A percentile compares a stretch with the other conserved stretches of the same genome.
phyloP scores from a whole-genome alignment of 2,888 invertebrate species.

The Hypselothyrea guttata region DNA sequence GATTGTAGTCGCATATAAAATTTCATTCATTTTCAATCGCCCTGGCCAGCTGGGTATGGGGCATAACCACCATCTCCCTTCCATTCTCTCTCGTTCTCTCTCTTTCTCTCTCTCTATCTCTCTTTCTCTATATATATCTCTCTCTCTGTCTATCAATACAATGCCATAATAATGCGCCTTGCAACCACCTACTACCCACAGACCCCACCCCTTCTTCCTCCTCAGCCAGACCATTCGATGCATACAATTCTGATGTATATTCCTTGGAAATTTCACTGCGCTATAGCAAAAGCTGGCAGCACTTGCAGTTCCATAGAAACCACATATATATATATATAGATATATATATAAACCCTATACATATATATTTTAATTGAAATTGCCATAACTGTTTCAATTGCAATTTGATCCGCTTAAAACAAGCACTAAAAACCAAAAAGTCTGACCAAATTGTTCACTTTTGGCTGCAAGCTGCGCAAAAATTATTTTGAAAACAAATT shows the following conservation, averaged over 20 bases:
- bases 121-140: too few relatives aligned
- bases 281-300: constrained; percentile 6
- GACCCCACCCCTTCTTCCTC: neutral
- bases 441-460: too few relatives aligned
- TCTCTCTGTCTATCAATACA: too few relatives aligned
- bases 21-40: constrained; percentile 70
- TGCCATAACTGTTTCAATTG: too few relatives aligned
- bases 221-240: constrained; percentile 10
- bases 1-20: constrained; percentile 56
- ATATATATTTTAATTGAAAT: too few relatives aligned
- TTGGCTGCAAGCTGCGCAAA: too few relatives aligned
- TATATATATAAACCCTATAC: too few relatives aligned
- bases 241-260: constrained; percentile 7
- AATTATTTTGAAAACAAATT: too few relatives aligned
- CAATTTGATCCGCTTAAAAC: too few relatives aligned
- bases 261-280: constrained; percentile 22
- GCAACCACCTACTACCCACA: constrained; percentile 32
- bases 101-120: too few relatives aligned
- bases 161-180: constrained; percentile 26
- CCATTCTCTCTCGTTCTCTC: too few relatives aligned
- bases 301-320: neutral
- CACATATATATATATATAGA: neutral
- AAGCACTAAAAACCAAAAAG: too few relatives aligned
- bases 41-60: constrained; percentile 5
- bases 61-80: constrained; percentile 42